Evolutionary conservation across 1,140 invertebrate species (phyloP), one percentile per base, ranked within the genome.

Genomic region (Harpegnathos saltator): DNA sequence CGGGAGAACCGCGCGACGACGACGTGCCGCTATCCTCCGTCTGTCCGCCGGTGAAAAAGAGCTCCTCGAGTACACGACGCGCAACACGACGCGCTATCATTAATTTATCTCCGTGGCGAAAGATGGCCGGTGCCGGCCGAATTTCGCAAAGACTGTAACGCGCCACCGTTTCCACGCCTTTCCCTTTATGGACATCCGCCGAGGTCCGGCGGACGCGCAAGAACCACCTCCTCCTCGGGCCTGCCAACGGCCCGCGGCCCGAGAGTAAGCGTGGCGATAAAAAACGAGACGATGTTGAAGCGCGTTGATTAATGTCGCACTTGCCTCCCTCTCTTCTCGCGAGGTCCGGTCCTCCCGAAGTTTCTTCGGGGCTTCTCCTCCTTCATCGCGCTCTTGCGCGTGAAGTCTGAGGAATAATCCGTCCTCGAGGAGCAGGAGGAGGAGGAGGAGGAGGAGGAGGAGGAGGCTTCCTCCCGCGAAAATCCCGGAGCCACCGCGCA

Each of bases 271-370:
- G 19, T 22, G 22, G 12, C 33, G 24, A 22, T 15, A 73, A 81
- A 81, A 73, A 82, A 61, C 56, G 19, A 48, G 38, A 73, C 69
- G 73, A 72, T 81, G 78, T 81, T 81, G 58, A 61, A 62, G 12
- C 78, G 22, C 38, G 50, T 78, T 81, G 78, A 81, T 81, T 81
- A 81, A 81, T 81, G 68, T 59, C 68, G 54, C 68, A 38, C 68
- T 33, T 56, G 56, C 44, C n/a, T n/a, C n/a, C n/a, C n/a, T n/a
- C n/a, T n/a, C n/a, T n/a, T 50, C 78, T 73, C 38, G 24, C 44
- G n/a, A 61, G 58, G 58, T 68, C 63, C 22, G 75, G 26, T 17
- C 63, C 50, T 19, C 33, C 9, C 14, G 48, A 44, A 78, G 52
- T 69, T 78, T 56, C 74, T 56, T 68, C 33, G 22, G 15, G 63